phyloP scores from a whole-genome alignment of 2,113 vertebrate species.

The Silurus meridionalis region DNA sequence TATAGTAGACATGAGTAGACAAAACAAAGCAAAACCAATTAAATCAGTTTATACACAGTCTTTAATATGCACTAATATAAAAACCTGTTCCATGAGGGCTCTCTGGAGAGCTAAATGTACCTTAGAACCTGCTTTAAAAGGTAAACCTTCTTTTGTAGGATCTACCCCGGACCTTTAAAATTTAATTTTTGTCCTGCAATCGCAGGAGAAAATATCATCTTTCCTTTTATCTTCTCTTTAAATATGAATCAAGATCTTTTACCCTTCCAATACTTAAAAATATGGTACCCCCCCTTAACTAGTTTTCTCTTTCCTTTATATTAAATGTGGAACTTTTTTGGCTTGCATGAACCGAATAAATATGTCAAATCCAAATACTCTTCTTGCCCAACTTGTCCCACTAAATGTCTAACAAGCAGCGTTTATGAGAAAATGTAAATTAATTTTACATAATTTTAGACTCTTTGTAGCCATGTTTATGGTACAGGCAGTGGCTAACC shows the following conservation, averaged over 20 bases:
- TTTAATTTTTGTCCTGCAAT: background rate
- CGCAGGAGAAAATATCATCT: background rate
- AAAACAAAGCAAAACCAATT: background rate
- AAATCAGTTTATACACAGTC: background rate
- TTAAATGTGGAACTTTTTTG: background rate
- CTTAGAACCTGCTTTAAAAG: background rate
- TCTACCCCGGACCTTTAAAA: background rate
- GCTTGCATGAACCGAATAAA: background rate
- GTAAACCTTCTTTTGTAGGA: background rate
- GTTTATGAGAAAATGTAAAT: constrained; percentile 64
- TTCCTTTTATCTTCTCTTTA: background rate
- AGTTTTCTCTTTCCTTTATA: background rate
- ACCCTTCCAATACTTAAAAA: background rate
- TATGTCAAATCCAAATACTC: background rate
- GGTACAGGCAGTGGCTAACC: background rate
- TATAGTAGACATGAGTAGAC: background rate
- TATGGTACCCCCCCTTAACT: background rate
- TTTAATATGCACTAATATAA: background rate
- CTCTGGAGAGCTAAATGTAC: background rate
- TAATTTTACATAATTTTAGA: constrained; percentile 60
- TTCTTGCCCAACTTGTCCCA: constrained; percentile 40
- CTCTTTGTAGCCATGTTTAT: constrained; percentile 18
- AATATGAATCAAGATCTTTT: background rate
- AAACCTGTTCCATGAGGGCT: background rate
- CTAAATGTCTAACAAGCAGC: constrained; percentile 30